Evolutionary conservation across 1,140 invertebrate species (phyloP).

Genomic region (Saccostrea cuccullata): DNA sequence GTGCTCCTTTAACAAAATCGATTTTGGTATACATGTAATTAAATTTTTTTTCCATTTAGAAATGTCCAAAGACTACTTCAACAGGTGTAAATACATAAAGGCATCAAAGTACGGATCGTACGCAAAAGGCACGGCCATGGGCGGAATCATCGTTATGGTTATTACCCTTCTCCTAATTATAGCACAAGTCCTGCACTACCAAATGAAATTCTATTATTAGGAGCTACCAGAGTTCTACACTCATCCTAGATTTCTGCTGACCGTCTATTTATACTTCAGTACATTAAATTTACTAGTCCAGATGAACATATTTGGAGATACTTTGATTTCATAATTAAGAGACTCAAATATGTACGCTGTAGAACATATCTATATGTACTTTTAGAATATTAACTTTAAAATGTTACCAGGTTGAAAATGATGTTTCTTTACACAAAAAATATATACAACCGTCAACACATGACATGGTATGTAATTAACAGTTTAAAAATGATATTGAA

Average conservation of each 20-base stretch:
- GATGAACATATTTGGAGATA: background rate
- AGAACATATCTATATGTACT: background rate
- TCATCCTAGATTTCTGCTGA: background rate
- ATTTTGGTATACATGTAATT: too few relatives aligned
- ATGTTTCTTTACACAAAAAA: too few relatives aligned
- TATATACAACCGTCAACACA: too few relatives aligned
- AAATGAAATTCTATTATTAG: slow-evolving; percentile 56
- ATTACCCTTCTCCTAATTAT: slow-evolving; percentile 64
- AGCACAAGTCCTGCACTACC: slow-evolving; percentile 63
- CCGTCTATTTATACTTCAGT: background rate
- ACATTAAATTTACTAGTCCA: background rate
- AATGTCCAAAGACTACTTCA: slow-evolving; percentile 73
- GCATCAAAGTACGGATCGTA: slow-evolving; percentile 73
- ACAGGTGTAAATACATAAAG: slow-evolving; percentile 70
- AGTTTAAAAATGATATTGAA: too few relatives aligned
- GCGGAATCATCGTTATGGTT: slow-evolving; percentile 67
- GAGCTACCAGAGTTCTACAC: background rate
- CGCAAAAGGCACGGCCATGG: slow-evolving; percentile 70
- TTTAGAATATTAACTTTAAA: too few relatives aligned
- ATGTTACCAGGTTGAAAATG: too few relatives aligned
- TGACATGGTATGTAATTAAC: too few relatives aligned
- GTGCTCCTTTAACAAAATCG: too few relatives aligned
- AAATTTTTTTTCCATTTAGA: slow-evolving; percentile 61
- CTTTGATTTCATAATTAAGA: background rate
- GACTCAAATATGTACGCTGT: background rate